Evolutionary conservation across 2,113 vertebrate genomes (phyloP).

Genomic region (Drymodes brunneopygia): DNA sequence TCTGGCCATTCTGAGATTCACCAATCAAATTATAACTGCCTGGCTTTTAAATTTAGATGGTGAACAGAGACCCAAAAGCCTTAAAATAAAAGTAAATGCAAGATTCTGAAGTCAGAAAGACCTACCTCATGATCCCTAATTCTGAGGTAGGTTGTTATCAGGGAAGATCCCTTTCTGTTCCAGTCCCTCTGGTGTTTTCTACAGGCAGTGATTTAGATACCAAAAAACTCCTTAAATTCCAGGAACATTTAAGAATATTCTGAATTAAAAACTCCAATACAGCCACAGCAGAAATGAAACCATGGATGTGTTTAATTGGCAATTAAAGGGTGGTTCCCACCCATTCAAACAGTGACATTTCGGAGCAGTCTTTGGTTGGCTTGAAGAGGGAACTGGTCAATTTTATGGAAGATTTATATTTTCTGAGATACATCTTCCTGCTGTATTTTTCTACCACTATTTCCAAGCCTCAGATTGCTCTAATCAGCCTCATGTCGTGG

Average conservation of each 20-base stretch:
- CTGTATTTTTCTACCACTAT: neutral
- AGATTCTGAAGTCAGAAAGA: neutral
- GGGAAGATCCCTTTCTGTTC: neutral
- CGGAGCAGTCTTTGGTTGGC: neutral
- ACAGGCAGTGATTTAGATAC: neutral
- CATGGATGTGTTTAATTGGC: neutral
- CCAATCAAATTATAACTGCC: neutral
- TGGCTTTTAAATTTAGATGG: neutral
- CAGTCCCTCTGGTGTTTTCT: neutral
- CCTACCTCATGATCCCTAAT: neutral
- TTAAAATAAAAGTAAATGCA: neutral
- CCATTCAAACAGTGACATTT: neutral
- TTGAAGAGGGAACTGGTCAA: neutral
- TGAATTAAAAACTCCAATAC: neutral
- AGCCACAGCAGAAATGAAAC: neutral
- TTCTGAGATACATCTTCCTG: neutral
- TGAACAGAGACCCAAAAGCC: neutral
- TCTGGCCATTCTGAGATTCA: neutral
- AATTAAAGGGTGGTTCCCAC: neutral
- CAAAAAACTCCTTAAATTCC: fast-evolving
- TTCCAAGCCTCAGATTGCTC: neutral
- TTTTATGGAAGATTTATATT: neutral
- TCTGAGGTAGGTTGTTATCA: neutral
- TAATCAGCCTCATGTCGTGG: neutral
- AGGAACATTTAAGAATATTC: neutral